phyloP scores from a whole-genome alignment of 2,888 invertebrate species.

The Phalangium opilio region DNA sequence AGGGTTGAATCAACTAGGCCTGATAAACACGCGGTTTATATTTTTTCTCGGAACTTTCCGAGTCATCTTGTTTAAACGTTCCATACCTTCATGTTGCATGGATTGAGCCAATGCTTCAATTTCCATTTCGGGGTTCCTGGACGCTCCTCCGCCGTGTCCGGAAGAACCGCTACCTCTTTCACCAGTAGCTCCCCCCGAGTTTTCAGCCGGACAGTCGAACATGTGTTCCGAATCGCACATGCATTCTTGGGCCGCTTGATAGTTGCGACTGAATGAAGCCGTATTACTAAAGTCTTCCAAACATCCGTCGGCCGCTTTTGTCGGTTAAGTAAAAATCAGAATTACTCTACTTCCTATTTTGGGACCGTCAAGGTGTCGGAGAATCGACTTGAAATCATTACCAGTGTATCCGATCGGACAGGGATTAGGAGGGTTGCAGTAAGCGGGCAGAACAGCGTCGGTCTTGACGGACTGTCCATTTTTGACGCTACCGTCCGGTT shows the following conservation, averaged over 20 bases:
- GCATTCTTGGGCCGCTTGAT: slow-evolving; percentile 80
- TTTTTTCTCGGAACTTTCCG: too few species aligned
- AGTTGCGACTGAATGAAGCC: slow-evolving; percentile 83
- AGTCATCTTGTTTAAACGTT: too few species aligned
- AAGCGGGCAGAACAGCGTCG: slow-evolving; percentile 84
- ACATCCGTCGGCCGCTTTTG: slow-evolving; percentile 72
- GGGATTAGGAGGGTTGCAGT: slow-evolving; percentile 98
- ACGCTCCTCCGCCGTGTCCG: too few species aligned
- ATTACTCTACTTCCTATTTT: neutral
- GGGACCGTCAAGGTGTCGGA: neutral
- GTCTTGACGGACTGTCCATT: slow-evolving; percentile 58
- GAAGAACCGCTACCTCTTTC: too few species aligned
- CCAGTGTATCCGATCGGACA: slow-evolving; percentile 87
- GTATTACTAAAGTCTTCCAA: slow-evolving; percentile 83
- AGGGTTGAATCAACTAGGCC: neutral
- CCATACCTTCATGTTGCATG: slow-evolving; percentile 28
- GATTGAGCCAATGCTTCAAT: slow-evolving; percentile 25
- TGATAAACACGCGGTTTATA: too few species aligned
- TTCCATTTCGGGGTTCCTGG: slow-evolving; percentile 22
- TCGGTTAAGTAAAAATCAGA: neutral
- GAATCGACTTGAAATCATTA: slow-evolving; percentile 32
- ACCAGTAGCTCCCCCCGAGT: slow-evolving; percentile 25
- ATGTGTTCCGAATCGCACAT: slow-evolving; percentile 98
- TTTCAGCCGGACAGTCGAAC: slow-evolving; percentile 58
- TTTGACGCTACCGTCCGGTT: slow-evolving; percentile 33